phyloP scores from a whole-genome alignment of 2,888 invertebrate genomes.

The Elmis aenea region DNA sequence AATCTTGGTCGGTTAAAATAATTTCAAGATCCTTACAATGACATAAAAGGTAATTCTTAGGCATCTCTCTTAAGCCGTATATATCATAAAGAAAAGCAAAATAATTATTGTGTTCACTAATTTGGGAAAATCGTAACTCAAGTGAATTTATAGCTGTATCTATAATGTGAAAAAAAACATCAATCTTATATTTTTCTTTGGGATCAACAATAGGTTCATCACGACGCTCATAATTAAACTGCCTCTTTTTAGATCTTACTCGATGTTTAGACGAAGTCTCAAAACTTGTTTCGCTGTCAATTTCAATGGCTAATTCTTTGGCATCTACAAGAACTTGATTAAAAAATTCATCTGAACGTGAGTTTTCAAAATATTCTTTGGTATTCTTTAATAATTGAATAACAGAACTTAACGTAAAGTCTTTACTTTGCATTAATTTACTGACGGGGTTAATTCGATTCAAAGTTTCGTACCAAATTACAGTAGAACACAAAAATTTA shows the following conservation, averaged over 20 bases:
- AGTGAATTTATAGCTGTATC: conserved; percentile 20
- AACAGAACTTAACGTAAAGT: conserved; percentile 21
- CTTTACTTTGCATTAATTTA: conserved; percentile 23
- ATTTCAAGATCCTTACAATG: conserved; percentile 17
- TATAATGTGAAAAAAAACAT: conserved; percentile 19
- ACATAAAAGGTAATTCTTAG: conserved; percentile 13
- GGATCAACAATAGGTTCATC: conserved; percentile 21
- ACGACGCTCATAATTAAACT: conserved; percentile 20
- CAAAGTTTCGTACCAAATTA: too few species aligned
- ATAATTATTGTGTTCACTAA: conserved; percentile 21
- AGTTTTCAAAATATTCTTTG: conserved; percentile 25
- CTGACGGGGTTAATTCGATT: conserved; percentile 23
- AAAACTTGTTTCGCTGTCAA: conserved; percentile 22
- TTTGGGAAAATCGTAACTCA: conserved; percentile 18
- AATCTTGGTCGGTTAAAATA: conserved; percentile 8
- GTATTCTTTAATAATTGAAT: conserved; percentile 23
- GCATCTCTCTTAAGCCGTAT: conserved; percentile 13
- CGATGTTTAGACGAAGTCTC: conserved; percentile 16
- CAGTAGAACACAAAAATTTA: conserved; percentile 16
- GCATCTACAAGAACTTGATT: conserved; percentile 24
- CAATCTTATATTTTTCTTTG: conserved; percentile 22
- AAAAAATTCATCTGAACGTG: conserved; percentile 23
- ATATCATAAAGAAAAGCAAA: conserved; percentile 22
- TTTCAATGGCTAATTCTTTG: conserved; percentile 22
- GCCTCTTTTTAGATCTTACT: conserved; percentile 18